These are phyloP conservation scores for Anas bernieri DNA, from an alignment of 2,797 vertebrate genomes.

Conservation along the genomic window DNA sequence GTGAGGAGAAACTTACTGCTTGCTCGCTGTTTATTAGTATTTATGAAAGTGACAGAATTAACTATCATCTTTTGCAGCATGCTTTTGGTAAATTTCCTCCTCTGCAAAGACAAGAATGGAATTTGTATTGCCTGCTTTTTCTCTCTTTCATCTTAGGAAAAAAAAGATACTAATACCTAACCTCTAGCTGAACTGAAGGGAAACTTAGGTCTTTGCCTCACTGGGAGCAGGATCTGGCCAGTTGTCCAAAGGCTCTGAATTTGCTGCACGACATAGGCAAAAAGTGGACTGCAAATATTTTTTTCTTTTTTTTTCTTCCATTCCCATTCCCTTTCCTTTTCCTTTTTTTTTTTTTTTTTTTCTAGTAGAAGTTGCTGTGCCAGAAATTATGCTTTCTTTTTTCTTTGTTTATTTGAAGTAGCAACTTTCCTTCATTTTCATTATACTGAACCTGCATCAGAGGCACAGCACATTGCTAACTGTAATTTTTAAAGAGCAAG, in stretches of 20 bases:
- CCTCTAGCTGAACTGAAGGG: rapidly evolving
- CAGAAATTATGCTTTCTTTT: not conserved
- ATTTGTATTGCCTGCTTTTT: not conserved
- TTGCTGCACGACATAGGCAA: not conserved
- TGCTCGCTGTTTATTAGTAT: too few relatives aligned
- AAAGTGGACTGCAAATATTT: not conserved
- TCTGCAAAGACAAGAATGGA: not conserved
- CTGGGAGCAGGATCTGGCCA: not conserved
- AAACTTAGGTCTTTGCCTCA: not conserved
- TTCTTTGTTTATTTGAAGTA: not conserved
- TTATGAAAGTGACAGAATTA: not conserved
- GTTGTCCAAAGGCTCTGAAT: not conserved
- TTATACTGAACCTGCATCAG: not conserved
- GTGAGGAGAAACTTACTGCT: too few relatives aligned
- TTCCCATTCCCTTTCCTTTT: not conserved
- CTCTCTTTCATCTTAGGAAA: not conserved
- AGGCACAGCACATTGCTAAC: not conserved
- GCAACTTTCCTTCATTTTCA: not conserved
- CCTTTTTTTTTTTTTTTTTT: too few relatives aligned
- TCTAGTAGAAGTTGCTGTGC: not conserved
- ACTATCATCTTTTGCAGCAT: not conserved
- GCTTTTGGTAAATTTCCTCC: not conserved
- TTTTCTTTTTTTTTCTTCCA: not conserved
- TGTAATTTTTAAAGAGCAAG: not conserved
- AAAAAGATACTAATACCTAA: not conserved